Percentiles rank a stretch among this genome's conserved stretches.
Conservation (phyloP, 2,797 vertebrate genomes). For the Oreonectes daqikongensis region DNA sequence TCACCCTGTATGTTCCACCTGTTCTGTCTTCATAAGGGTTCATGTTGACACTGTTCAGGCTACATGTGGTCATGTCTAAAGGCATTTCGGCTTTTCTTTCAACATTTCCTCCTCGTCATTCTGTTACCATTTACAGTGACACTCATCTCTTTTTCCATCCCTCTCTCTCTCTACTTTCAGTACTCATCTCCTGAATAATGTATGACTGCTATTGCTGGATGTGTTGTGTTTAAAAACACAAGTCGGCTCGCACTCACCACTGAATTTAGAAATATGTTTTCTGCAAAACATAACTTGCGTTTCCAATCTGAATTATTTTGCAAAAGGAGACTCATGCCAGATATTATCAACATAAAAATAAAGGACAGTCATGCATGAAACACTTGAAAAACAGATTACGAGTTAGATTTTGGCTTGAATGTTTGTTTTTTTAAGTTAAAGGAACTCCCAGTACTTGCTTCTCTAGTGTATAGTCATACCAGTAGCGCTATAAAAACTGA, state of each 20-base stretch:
- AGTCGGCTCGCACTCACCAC: slow-evolving; percentile 11
- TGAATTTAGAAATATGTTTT: not conserved
- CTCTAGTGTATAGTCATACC: not conserved
- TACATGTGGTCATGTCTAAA: not conserved
- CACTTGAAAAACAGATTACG: no score
- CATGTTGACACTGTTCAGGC: slow-evolving; percentile 56
- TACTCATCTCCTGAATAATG: slow-evolving; percentile 29
- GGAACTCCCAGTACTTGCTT: no score
- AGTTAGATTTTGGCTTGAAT: no score
- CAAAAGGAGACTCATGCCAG: not conserved
- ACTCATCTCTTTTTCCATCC: not conserved
- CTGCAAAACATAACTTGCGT: not conserved
- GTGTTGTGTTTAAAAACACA: slow-evolving; percentile 29
- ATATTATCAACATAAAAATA: not conserved
- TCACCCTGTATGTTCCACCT: not conserved
- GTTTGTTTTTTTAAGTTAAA: no score
- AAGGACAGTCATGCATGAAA: not conserved
- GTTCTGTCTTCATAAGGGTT: not conserved
- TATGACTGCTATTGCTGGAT: not conserved
- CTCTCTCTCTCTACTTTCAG: slow-evolving; percentile 25
- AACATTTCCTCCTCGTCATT: slow-evolving; percentile 16
- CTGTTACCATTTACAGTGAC: not conserved
- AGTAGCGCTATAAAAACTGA: not conserved
- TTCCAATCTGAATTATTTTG: slow-evolving; percentile 5
- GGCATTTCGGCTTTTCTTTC: slow-evolving; percentile 33